phyloP scores from a whole-genome alignment of 2,888 invertebrate genomes.

The Molanna angustata region DNA sequence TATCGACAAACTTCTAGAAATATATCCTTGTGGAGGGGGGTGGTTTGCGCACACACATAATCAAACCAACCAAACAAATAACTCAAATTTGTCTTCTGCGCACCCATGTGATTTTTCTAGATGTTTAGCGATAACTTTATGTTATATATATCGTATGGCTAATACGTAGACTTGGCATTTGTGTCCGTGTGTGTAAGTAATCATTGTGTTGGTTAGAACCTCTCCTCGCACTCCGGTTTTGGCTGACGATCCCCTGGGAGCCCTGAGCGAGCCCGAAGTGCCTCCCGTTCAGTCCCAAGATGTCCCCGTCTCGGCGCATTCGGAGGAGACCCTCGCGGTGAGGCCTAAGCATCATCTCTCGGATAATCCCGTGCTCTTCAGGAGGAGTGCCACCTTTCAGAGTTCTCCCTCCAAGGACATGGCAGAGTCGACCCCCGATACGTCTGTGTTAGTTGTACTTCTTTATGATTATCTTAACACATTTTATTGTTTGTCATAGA shows the following conservation, averaged over 20 bases:
- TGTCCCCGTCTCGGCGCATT: slow-evolving; percentile 40
- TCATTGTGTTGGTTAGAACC: slow-evolving; percentile 48
- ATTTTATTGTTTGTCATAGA: too few relatives aligned
- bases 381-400: slow-evolving; percentile 58
- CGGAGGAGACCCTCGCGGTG: slow-evolving; percentile 34
- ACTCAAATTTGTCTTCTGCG: too few relatives aligned
- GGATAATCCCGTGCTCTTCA: slow-evolving; percentile 69
- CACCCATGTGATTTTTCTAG: too few relatives aligned
- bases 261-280: slow-evolving; percentile 53
- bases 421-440: slow-evolving; percentile 46
- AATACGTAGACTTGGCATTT: too few relatives aligned
- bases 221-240: slow-evolving; percentile 84
- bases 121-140: too few relatives aligned
- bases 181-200: too few relatives aligned
- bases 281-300: slow-evolving; percentile 35
- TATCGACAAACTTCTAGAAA: too few relatives aligned
- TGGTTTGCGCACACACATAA: too few relatives aligned
- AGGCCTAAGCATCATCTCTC: slow-evolving; percentile 50
- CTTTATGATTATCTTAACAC: neutral
- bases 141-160: too few relatives aligned
- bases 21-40: neutral
- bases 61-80: too few relatives aligned
- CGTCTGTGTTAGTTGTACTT: slow-evolving; percentile 39
- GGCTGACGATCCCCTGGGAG: slow-evolving; percentile 89
- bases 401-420: slow-evolving; percentile 53